Evolutionary conservation across 2,888 invertebrate genomes (phyloP), one percentile per base, ranked within the genome.

Genomic region (Dasysyrphus tricinctus): DNA sequence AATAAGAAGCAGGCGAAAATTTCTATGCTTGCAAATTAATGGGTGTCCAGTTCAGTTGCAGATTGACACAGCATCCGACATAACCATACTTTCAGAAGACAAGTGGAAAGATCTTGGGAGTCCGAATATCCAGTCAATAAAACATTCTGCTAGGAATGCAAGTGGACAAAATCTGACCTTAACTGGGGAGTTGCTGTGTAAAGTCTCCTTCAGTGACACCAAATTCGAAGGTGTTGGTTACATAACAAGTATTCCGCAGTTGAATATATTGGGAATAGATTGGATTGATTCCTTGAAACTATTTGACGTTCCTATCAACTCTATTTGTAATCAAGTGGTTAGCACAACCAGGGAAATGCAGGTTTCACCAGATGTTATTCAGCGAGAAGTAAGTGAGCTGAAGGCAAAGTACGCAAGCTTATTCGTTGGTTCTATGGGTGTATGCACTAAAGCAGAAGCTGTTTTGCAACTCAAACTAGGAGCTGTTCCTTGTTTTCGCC

Each of bases 371-470:
- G n/a, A 44, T 79, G 32, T 19, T 32, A 32, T 61, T 37, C 24
- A 54, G 19, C 39, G 44, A 49, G 24, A 54, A 72, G 32, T 78
- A n/a, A 9, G 32, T 16, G 11, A 47, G 16, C n/a, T 65, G 0
- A 72, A 65, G 3, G n/a, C 11, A 24, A 63, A 73, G 37, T 85
- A 78, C 56, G 42, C 77, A 29, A 39, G 67, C 39, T 75, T 84
- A 39, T 88, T 88, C 49, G 56, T 65, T 29, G 81, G 73, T 29
- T 59, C 76, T 0, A 44, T 83, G 19, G 83, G 88, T 34, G 54
- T 77, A 19, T 88, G 88, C 32, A 80, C 59, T 32, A 7, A 88
- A 88, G 73, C n/a, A n/a, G n/a, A n/a, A n/a, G 86, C 85, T 9
- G 86, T 88, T n/a, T n/a, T n/a, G n/a, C n/a, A n/a, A n/a, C n/a